These are phyloP conservation scores for Odontomachus brunneus DNA, from an alignment of 1,140 invertebrate genomes.

Conservation along the genomic window DNA sequence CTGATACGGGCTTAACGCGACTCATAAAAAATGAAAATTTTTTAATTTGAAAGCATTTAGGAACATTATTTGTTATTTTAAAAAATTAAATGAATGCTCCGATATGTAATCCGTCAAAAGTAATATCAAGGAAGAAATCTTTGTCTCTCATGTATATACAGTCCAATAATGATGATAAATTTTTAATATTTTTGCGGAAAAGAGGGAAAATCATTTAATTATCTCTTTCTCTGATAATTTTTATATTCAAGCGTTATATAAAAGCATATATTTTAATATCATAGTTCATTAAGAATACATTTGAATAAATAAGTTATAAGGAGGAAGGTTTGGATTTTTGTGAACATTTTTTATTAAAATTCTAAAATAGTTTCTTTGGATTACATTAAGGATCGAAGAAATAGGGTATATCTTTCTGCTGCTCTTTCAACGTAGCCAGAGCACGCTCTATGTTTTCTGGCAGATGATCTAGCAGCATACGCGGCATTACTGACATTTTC, in stretches of 20 bases:
- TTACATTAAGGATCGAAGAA: constrained; percentile 73
- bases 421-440: constrained; percentile 87
- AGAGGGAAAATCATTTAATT: too few relatives aligned
- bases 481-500: constrained; percentile 90
- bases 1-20: too few relatives aligned
- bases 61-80: too few relatives aligned
- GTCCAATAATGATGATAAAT: background rate
- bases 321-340: background rate
- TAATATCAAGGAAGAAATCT: background rate
- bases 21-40: too few relatives aligned
- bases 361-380: constrained; percentile 37
- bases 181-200: too few relatives aligned
- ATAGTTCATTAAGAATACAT: too few relatives aligned
- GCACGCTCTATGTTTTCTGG: constrained; percentile 90
- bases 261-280: too few relatives aligned
- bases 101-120: too few relatives aligned
- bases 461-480: constrained; percentile 91
- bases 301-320: background rate
- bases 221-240: too few relatives aligned
- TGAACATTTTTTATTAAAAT: constrained; percentile 23
- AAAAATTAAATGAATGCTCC: too few relatives aligned
- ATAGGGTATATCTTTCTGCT: constrained; percentile 80
- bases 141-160: background rate
- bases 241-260: too few relatives aligned
- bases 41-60: too few relatives aligned